Evolutionary conservation across 2,888 invertebrate genomes (phyloP), one percentile per base, ranked within the genome.

Genomic region (Euclidia mi): DNA sequence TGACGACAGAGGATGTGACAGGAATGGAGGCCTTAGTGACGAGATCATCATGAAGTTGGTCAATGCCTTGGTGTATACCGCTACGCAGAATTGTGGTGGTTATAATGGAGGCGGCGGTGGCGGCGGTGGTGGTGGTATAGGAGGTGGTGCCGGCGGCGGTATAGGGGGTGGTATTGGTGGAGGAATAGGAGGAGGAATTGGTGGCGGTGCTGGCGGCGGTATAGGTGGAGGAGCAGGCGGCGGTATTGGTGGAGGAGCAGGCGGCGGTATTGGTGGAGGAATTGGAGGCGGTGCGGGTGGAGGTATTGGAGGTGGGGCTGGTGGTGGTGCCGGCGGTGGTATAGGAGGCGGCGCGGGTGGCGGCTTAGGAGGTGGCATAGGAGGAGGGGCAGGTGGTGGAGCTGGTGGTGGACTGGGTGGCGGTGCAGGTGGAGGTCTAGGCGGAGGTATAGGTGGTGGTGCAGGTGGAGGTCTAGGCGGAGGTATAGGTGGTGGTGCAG

Each of bases 21-120:
- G 47, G 6, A 63, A 60, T 31, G 52, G 48, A 15, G 60, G 71
- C 3, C 66, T 84, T 9, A 83, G 85, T 20, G 90, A 91, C 56
- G 87, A 87, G 49, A 79, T 92, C 11, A 88, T 92, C 6, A 75
- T 86, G 65, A 90, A 88, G 57, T 71, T 92, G 28, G 82, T 91
- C 9, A 89, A 91, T 47, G 92, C 91, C 6, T 65, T 92, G 15
- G 82, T 92, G 14, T 83, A 80, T 20, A 86, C 84, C 1, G 81
- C 87, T 9, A 84, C 87, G 0, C 82, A 84, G 38, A 79, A 75
- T 58, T 78, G 81, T 50, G 71, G 67, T n/a, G n/a, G n/a, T n/a
- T n/a, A n/a, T 69, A 25, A 46, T 6, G 15, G n/a, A 34, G 11
- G 25, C 17, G 14, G 9, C 12, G 9, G 37, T 2, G 38, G 35